phyloP scores from a whole-genome alignment of 1,140 invertebrate genomes.

The Conopomorpha cramerella region DNA sequence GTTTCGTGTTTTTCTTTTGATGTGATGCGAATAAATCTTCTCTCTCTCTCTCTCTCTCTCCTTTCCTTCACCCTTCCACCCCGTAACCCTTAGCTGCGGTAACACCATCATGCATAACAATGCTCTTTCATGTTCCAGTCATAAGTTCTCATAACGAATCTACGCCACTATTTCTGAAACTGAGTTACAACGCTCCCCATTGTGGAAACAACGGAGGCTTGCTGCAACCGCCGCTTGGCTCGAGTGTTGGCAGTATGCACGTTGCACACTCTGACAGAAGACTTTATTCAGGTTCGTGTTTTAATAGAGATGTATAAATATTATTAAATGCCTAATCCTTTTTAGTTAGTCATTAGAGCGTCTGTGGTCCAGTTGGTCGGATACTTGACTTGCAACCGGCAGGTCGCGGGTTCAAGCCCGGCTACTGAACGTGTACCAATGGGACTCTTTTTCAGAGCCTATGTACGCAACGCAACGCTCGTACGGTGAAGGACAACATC shows the following conservation, averaged over 20 bases:
- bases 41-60: too few relatives aligned
- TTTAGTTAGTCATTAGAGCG: neutral
- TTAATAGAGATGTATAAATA: neutral
- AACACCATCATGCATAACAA: too few relatives aligned
- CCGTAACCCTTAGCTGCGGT: too few relatives aligned
- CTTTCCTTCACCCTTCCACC: too few relatives aligned
- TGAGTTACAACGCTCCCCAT: conserved; percentile 15
- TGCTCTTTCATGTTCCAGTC: conserved; percentile 9
- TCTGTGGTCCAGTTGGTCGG: neutral
- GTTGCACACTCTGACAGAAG: conserved; percentile 17
- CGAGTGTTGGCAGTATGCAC: conserved; percentile 11
- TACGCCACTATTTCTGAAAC: conserved; percentile 14
- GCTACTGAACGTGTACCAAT: neutral
- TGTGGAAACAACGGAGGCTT: conserved; percentile 11
- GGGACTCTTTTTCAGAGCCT: neutral
- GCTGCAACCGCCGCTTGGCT: conserved; percentile 13
- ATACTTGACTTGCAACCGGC: too few relatives aligned
- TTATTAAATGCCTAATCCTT: too few relatives aligned
- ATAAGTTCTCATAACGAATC: conserved; percentile 14
- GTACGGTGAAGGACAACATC: too few relatives aligned
- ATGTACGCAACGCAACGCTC: neutral
- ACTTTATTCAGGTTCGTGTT: conserved; percentile 17
- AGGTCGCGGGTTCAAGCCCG: neutral
- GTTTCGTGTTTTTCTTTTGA: too few relatives aligned
- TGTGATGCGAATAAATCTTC: too few relatives aligned